phyloP scores from a whole-genome alignment of 2,113 vertebrate genomes.

The Aphyosemion australe region DNA sequence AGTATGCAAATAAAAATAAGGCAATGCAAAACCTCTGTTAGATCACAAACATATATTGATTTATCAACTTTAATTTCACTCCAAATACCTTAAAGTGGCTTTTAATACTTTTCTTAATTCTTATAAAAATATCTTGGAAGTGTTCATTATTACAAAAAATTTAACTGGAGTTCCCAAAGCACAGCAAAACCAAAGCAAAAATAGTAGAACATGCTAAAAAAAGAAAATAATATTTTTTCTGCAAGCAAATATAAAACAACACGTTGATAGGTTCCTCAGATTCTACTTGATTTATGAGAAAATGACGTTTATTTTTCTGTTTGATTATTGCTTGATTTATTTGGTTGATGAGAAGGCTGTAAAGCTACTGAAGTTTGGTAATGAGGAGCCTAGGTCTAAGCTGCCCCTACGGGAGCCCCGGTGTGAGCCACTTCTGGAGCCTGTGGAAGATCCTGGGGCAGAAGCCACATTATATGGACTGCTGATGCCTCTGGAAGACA shows the following conservation, averaged over 20 bases:
- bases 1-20: slow-evolving; percentile 7
- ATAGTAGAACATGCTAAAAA: not conserved
- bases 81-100: no score
- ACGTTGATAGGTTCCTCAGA: slow-evolving; percentile 14
- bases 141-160: slow-evolving; percentile 13
- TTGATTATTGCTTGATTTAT: slow-evolving; percentile 36
- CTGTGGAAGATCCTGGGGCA: slow-evolving; percentile 85
- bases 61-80: slow-evolving; percentile 1
- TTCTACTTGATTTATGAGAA: slow-evolving; percentile 1
- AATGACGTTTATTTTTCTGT: no score
- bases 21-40: not conserved
- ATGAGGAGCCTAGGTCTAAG: slow-evolving; percentile 82
- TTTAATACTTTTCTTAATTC: no score
- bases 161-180: slow-evolving; percentile 13
- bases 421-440: slow-evolving; percentile 86
- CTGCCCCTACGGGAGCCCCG: slow-evolving; percentile 85
- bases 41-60: not conserved
- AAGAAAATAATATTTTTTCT: not conserved
- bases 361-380: slow-evolving; percentile 44
- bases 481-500: slow-evolving; percentile 92
- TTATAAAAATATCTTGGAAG: slow-evolving; percentile 1
- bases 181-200: slow-evolving; percentile 30
- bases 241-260: not conserved
- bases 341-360: slow-evolving; percentile 69
- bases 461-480: slow-evolving; percentile 92